Evolutionary conservation across 2,113 vertebrate species (phyloP).

Genomic region (Apteryx owenii): DNA sequence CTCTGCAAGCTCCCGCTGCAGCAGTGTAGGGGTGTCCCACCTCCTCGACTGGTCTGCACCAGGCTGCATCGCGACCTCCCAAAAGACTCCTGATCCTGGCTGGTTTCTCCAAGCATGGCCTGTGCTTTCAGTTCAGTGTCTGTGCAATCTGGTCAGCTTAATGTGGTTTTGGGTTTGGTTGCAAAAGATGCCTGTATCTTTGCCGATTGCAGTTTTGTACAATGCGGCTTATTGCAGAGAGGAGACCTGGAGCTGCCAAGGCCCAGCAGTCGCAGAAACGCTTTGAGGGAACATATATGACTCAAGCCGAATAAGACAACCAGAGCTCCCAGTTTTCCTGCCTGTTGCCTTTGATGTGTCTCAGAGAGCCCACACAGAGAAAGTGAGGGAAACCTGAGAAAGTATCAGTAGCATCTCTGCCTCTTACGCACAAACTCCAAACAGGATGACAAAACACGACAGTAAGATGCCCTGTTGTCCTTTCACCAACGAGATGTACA

Average conservation of each 20-base stretch:
- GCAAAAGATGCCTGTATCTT: neutral
- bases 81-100: neutral
- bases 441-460: neutral
- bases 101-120: neutral
- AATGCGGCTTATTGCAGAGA: neutral
- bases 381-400: neutral
- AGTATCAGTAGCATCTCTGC: neutral
- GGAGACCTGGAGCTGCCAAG: neutral
- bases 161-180: neutral
- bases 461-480: neutral
- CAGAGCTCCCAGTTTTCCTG: neutral
- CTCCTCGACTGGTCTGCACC: rapidly evolving
- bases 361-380: rapidly evolving
- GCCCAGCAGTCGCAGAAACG: neutral
- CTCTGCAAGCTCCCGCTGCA: neutral
- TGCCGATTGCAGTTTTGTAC: rapidly evolving
- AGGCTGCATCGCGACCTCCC: neutral
- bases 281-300: neutral
- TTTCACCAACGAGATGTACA: neutral
- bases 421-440: neutral
- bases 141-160: neutral
- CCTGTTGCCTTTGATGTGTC: neutral
- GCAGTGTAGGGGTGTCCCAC: too few relatives aligned
- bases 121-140: rapidly evolving
- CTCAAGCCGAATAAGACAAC: neutral